Evolutionary conservation across 2,888 invertebrate species (phyloP), one percentile per base, ranked within the genome.

Genomic region (Thereva unica): DNA sequence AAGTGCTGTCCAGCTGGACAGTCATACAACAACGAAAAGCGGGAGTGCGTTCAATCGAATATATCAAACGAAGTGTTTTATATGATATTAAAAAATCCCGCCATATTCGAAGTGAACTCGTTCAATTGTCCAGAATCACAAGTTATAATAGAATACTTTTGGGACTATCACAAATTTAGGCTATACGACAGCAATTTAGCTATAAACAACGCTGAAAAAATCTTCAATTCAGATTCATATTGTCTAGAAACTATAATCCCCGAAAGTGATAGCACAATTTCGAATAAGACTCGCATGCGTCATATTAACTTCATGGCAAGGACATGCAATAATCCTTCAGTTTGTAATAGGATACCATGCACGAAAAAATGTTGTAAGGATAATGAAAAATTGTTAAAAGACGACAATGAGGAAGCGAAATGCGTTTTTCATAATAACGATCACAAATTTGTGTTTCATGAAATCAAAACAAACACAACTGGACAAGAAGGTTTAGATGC

Each of bases 1-100:
- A 80, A 79, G 68, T 80, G 80, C 61, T 80, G 80, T 68, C 76
- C 77, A 10, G 70, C 71, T 40, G 75, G 75, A 10, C 75, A 75
- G 68, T 70, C 73, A 2, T 80, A 77, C 67, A 73, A 75, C 52
- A 53, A 71, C 1, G 66, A 67, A 5, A 44, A 70, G 10, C 72
- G 71, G 42, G 73, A 71, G 53, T 80, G 80, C 66, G 50, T 67
- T 3, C 9, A 53, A 9, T 71, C 67, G 56, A 64, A 47, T 52
- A 9, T 41, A 12, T 23, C 34, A n/a, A 59, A 23, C 37, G 38
- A 52, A 53, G 44, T 53, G 4, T 78, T 77, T 55, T 70, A 73
- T 12, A 37, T 66, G 0, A 73, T 80, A 54, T 73, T 76, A 44
- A 67, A 75, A 34, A 71, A 72, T 5, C 70, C 74, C 8, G 73